Base-by-base conservation (phyloP, 2,888 invertebrate species). In the Celastrina argiolus region DNA sequence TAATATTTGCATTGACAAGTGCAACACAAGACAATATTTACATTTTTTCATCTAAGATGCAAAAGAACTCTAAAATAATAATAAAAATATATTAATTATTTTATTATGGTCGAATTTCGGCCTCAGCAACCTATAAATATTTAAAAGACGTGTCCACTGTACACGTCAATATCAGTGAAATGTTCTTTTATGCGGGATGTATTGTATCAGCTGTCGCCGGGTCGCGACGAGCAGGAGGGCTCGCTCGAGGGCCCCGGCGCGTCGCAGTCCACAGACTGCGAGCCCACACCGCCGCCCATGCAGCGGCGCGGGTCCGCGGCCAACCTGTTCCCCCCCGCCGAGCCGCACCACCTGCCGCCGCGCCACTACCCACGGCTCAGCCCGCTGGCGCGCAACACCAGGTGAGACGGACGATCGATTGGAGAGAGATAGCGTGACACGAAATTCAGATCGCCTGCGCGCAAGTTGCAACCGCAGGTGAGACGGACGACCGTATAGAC, bases 211-310 rank as follows among this genome's bases (percentile, higher is more conserved):
- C 92, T 97, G 78, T 97, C 97, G 10, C 97, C 96, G 56, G 96
- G 97, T 18, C 93, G 96, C 68, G 97, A 96, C 76, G 96, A 95
- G 74, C 96, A 96, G 69, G 96, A 96, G 78, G 95, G 94, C 70
- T 97, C 97, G 81, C 94, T 96, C 74, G 97, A 97, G 77, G 97
- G 97, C 73, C 96, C 96, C n/a, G 95, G 95, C 36, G 97, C 97
- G 63, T 97, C 97, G 64, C 97, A 97, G 88, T 96, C 96, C 65
- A 96, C 96, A 76, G 97, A 97, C 92, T 97, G 97, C 88, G 97
- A 97, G 86, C 97, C 97, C 8, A 97, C 97, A 74, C 97, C 97
- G 63, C 96, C 96, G 67, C 94, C 95, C 12, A 87, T 96, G 73
- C 96, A 97, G 87, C 93, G 97, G 75, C 79, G 91, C n/a, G 97